Conservation (phyloP, 2,888 invertebrate genomes). For the Acronicta leporina region DNA sequence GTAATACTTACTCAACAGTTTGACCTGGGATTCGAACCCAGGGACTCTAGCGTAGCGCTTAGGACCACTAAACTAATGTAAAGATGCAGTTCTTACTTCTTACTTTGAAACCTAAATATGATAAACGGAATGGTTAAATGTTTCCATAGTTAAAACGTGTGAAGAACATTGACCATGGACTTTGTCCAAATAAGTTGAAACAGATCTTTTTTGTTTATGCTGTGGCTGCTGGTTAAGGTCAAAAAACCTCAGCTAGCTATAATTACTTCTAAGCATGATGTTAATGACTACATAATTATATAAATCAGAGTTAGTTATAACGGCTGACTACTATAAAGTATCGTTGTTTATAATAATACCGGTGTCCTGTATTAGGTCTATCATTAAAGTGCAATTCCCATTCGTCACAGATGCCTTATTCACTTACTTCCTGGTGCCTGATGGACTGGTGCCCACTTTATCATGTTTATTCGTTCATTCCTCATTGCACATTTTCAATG, state of each 20-base stretch:
- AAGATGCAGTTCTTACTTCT: too few species aligned
- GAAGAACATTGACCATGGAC: constrained; percentile 19
- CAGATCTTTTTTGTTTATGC: background rate
- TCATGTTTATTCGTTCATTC: constrained; percentile 33
- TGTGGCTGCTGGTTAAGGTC: background rate
- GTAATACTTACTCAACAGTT: too few species aligned
- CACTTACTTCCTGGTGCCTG: constrained; percentile 37
- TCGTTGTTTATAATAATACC: constrained; percentile 24
- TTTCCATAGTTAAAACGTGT: background rate
- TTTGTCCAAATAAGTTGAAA: constrained; percentile 8
- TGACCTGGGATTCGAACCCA: too few species aligned
- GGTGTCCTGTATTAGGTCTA: constrained; percentile 26
- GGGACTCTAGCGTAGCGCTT: too few species aligned
- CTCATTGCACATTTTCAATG: constrained; percentile 27
- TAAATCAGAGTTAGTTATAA: constrained; percentile 5
- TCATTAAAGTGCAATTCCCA: constrained; percentile 40
- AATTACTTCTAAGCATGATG: constrained; percentile 5
- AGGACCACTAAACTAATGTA: too few species aligned
- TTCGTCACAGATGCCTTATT: constrained; percentile 39
- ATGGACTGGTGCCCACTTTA: constrained; percentile 24
- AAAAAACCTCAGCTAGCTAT: background rate
- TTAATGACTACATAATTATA: constrained; percentile 1
- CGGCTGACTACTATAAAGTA: constrained; percentile 1
- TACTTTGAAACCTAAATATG: too few species aligned
- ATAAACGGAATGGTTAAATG: too few species aligned